phyloP scores from a whole-genome alignment of 2,888 invertebrate species.

The Ophraella communa region DNA sequence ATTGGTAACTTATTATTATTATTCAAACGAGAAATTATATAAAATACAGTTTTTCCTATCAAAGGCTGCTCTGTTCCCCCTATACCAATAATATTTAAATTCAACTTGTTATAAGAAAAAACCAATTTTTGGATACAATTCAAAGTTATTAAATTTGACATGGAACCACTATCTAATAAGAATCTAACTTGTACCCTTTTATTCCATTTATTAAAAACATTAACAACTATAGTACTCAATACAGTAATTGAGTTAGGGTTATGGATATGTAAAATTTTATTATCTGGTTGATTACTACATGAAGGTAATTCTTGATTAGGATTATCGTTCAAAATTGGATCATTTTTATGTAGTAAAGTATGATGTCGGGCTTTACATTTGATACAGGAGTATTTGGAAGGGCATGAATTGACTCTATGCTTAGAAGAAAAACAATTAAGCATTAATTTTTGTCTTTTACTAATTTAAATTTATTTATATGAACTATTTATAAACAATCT shows the following conservation, averaged over 20 bases:
- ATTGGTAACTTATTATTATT: no score
- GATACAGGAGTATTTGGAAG: background rate
- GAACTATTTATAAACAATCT: background rate
- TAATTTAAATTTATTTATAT: background rate
- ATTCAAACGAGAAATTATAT: no score
- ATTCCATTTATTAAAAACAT: background rate
- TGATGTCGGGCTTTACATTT: background rate
- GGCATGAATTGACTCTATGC: background rate
- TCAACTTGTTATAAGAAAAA: background rate
- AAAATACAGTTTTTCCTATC: no score
- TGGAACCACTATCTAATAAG: background rate
- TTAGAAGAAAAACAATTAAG: background rate
- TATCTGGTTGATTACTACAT: no score
- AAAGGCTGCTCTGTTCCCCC: background rate
- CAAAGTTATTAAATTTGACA: background rate
- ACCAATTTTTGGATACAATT: background rate
- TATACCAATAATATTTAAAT: background rate
- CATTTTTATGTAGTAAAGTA: background rate
- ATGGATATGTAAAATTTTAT: no score
- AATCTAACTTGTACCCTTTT: background rate
- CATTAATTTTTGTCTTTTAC: no score
- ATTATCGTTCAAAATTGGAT: background rate
- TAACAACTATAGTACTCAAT: no score
- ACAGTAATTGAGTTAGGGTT: background rate
- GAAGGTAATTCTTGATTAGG: no score